Conservation (phyloP, 2,113 vertebrate genomes). For the Tenrec ecaudatus region DNA sequence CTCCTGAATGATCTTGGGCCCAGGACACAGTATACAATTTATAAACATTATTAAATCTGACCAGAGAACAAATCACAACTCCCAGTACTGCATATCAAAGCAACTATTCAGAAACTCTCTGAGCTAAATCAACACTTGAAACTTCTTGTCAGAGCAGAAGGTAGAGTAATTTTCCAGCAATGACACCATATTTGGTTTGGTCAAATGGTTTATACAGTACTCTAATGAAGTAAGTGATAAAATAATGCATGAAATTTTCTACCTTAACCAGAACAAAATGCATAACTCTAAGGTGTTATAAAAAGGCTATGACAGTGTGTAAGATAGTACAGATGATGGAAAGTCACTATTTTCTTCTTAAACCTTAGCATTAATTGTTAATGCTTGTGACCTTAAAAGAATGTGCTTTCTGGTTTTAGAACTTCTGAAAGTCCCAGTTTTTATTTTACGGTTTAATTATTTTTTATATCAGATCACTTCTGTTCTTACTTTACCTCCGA, state of each 20-base stretch:
- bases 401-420: neutral
- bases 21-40: neutral
- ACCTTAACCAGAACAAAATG: neutral
- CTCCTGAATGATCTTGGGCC: neutral
- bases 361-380: conserved; percentile 18
- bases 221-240: conserved; percentile 35
- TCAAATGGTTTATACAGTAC: conserved; percentile 43
- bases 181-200: conserved; percentile 40
- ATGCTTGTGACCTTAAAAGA: neutral
- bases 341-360: neutral
- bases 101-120: conserved; percentile 57
- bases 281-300: neutral
- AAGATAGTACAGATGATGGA: neutral
- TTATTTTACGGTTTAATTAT: neutral
- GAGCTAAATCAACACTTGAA: conserved; percentile 55
- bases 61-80: conserved; percentile 13
- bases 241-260: conserved; percentile 29
- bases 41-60: neutral
- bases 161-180: conserved; percentile 53
- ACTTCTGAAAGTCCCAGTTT: neutral
- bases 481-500: neutral
- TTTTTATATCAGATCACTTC: neutral
- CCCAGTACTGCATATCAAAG: conserved; percentile 12
- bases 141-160: conserved; percentile 65
- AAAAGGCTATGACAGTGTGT: neutral